phyloP scores from a whole-genome alignment of 2,797 vertebrate genomes.

The Danio tinwini region DNA sequence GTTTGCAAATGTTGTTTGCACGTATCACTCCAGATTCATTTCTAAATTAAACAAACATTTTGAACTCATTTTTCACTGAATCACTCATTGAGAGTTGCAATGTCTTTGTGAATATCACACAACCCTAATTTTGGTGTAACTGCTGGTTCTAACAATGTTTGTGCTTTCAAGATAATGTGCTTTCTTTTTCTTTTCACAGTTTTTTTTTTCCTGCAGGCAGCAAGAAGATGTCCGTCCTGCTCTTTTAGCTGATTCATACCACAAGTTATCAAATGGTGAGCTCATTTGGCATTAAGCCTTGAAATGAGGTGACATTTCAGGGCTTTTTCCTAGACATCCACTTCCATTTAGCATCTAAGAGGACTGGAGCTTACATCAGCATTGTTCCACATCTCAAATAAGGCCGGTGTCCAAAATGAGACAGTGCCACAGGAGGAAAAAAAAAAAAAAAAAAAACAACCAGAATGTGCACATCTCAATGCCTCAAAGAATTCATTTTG shows the following conservation, averaged over 20 bases:
- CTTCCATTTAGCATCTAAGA: conserved; percentile 37
- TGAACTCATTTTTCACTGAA: too few relatives aligned
- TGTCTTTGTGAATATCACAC: too few relatives aligned
- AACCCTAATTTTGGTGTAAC: too few relatives aligned
- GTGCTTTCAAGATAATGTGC: not conserved
- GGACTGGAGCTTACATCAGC: conserved; percentile 40
- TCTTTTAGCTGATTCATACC: conserved; percentile 33
- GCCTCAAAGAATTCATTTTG: not conserved
- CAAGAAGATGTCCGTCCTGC: not conserved
- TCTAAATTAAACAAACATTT: too few relatives aligned
- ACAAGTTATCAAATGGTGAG: conserved; percentile 33
- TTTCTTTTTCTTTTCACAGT: not conserved
- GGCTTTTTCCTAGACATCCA: conserved; percentile 42
- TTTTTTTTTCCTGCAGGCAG: not conserved
- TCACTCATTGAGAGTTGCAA: too few relatives aligned
- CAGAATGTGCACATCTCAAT: conserved; percentile 2
- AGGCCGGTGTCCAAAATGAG: conserved; percentile 12
- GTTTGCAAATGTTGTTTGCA: too few relatives aligned
- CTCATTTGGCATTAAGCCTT: conserved; percentile 43
- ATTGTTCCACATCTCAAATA: conserved; percentile 23
- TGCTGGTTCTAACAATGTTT: not conserved
- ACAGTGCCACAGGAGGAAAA: not conserved
- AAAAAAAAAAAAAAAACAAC: not conserved
- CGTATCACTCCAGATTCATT: too few relatives aligned
- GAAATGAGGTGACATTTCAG: conserved; percentile 24